Base-by-base conservation (phyloP, 23 tunicate genomes). In the Aplidium turbinatum region DNA sequence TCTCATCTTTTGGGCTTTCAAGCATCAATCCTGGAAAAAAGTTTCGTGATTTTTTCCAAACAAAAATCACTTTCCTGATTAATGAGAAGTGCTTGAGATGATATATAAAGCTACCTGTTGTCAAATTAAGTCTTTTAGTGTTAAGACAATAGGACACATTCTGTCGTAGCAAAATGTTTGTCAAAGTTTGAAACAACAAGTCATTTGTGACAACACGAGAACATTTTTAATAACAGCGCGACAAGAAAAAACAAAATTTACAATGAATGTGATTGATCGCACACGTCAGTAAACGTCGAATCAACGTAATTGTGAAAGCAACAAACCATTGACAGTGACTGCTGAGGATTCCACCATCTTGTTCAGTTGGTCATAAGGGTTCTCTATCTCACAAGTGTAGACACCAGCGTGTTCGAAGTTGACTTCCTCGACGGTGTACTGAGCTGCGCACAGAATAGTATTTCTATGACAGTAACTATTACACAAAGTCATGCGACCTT, bases 361-460 rank as follows among this genome's bases (percentile, higher is more conserved):
- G 25, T 9, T 65, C 22, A 70, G 23, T 9, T 46, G 58, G 7
- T 70, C 38, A 29, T 47, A 47, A 9, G 38, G 24, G 64, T 75
- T 83, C 4, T 33, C 36, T 0, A 51, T 75, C 7, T 24, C 55
- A 58, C 96, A 88, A 2, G 39, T 47, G 73, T 90, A 90, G 4
- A 13, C 53, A 1, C 89, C 97, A 21, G 85, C 3, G 77, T 83
- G 69, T 1, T 20, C 21, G 47, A 90, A 90, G n/a, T 24, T 46
- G 25, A 71, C 89, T 11, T 25, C 9, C 1, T 29, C 36, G n/a
- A 90, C 31, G 2, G 63, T 54, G 1, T 60, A 47, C 28, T n/a
- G n/a, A n/a, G n/a, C n/a, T n/a, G n/a, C n/a, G n/a, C n/a, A n/a
- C n/a, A n/a, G n/a, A n/a, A n/a, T n/a, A n/a, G n/a, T n/a, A n/a